Conservation (phyloP, 1,140 invertebrate species). For the Conus ventricosus region DNA sequence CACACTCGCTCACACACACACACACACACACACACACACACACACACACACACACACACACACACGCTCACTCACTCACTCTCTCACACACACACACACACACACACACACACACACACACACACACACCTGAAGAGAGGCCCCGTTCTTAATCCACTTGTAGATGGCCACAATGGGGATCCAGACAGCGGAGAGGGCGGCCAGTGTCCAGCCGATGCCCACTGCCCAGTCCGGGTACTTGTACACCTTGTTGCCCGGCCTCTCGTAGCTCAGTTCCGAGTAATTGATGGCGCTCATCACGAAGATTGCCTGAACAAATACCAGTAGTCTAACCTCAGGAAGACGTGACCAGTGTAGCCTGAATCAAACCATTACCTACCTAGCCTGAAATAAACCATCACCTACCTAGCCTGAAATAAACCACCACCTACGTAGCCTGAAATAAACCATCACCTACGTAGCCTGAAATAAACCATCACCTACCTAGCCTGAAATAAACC, state of each 20-base stretch:
- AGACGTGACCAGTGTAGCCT: neutral
- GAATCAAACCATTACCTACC: neutral
- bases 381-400: neutral
- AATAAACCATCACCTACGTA: too few species aligned
- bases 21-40: conserved; percentile 36
- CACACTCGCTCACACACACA: neutral
- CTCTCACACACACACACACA: neutral
- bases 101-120: neutral
- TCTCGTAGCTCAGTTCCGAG: conserved; percentile 75
- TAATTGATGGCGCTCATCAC: conserved; percentile 79
- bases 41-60: conserved; percentile 40
- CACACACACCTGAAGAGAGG: conserved; percentile 37
- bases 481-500: too few species aligned
- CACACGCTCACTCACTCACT: neutral
- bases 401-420: too few species aligned
- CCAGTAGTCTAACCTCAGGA: too few species aligned
- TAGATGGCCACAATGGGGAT: conserved; percentile 77
- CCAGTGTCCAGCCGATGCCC: conserved; percentile 66
- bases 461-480: too few species aligned
- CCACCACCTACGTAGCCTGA: too few species aligned
- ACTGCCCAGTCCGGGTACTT: conserved; percentile 68
- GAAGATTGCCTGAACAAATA: conserved; percentile 77
- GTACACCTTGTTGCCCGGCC: conserved; percentile 69
- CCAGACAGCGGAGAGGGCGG: conserved; percentile 61
- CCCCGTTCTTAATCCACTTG: conserved; percentile 65